Evolutionary conservation across 92 coral and sea anemone genomes (phyloP).

Genomic region (Pocillopora meandrina): DNA sequence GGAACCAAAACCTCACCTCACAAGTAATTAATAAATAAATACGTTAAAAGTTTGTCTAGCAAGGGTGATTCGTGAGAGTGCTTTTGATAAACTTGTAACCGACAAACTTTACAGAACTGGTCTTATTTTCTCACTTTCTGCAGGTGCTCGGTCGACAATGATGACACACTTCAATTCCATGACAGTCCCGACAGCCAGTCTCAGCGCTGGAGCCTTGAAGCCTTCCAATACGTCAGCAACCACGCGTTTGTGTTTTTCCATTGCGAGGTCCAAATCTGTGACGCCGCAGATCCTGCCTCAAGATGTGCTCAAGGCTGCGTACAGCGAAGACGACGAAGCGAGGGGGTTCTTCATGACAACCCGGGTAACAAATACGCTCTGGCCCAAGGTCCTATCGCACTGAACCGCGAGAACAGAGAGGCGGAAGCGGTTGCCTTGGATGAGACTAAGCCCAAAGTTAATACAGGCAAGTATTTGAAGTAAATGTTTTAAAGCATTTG

Average conservation of each 20-base stretch:
- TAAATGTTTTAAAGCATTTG: no score
- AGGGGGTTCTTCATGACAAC: constrained; percentile 10
- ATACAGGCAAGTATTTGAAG: not conserved
- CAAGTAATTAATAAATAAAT: no score
- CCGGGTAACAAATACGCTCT: constrained; percentile 16
- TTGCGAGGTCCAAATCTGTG: constrained; percentile 59
- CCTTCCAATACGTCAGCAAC: constrained; percentile 53
- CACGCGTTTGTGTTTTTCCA: constrained; percentile 59
- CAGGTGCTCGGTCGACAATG: not conserved
- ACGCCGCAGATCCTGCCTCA: constrained; percentile 51
- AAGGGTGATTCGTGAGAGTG: no score
- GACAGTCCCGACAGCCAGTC: constrained; percentile 32
- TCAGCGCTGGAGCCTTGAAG: constrained; percentile 61
- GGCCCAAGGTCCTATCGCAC: constrained; percentile 35
- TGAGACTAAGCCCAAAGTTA: constrained; percentile 8
- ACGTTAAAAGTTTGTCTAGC: no score
- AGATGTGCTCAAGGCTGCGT: constrained; percentile 43
- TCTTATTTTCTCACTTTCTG: no score
- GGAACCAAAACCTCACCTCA: no score
- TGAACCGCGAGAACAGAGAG: constrained; percentile 26
- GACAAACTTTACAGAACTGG: no score
- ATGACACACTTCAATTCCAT: constrained; percentile 36
- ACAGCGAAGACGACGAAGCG: constrained; percentile 11
- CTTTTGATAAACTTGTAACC: no score
- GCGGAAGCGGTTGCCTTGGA: constrained; percentile 4